Conservation (phyloP, 2,888 invertebrate species). For the Pammene aurita region DNA sequence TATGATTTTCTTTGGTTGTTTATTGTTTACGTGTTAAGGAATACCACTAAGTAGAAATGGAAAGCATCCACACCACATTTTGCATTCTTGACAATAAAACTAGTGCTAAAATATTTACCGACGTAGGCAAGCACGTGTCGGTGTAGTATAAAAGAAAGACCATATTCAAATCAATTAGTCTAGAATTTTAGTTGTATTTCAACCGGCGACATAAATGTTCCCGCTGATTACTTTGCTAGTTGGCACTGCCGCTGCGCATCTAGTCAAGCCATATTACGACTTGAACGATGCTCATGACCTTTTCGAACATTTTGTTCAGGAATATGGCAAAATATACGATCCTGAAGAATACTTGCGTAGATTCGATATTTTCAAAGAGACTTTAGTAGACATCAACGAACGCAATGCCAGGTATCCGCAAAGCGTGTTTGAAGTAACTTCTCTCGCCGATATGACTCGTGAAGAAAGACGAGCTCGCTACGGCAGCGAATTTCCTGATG, state of each 20-base stretch:
- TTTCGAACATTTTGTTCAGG: conserved; percentile 3
- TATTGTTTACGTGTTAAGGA: no score
- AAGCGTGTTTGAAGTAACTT: conserved; percentile 3
- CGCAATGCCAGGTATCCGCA: not conserved
- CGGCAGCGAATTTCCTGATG: no score
- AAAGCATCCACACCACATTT: no score
- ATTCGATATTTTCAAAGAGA: conserved; percentile 5
- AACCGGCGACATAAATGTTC: not conserved
- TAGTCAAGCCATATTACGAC: conserved; percentile 12
- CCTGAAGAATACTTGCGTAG: conserved; percentile 5
- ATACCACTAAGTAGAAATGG: no score
- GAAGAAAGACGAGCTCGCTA: not conserved
- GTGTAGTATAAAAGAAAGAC: no score
- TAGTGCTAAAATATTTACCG: not conserved
- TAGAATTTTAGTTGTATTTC: no score
- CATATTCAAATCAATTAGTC: not conserved
- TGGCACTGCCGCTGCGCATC: not conserved
- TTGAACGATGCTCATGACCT: not conserved
- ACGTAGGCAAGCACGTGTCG: no score
- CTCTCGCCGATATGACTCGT: conserved; percentile 1
- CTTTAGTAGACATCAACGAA: not conserved
- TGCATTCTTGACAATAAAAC: no score
- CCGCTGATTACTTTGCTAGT: not conserved
- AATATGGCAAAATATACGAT: conserved; percentile 8
- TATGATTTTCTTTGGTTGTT: no score